These are phyloP conservation scores for Zhengitettix transpicula DNA, from an alignment of 2,888 invertebrate genomes.

Conservation along the genomic window DNA sequence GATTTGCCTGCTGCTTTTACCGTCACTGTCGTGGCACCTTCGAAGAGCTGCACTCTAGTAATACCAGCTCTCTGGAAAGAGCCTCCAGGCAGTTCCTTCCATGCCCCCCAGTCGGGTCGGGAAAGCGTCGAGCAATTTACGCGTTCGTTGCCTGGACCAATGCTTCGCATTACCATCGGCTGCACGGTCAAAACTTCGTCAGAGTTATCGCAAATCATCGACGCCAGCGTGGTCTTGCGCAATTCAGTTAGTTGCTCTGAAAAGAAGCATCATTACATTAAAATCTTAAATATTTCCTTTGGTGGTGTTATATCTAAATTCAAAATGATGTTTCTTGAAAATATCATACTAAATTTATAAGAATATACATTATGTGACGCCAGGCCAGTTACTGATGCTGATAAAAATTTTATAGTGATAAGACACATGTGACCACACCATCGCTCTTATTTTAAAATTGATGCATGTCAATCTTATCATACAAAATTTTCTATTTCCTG, in stretches of 20 bases:
- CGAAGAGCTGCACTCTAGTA: not conserved
- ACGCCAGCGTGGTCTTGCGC: slow-evolving; percentile 53
- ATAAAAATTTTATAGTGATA: too few relatives aligned
- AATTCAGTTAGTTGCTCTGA: slow-evolving; percentile 65
- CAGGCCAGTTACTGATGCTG: too few relatives aligned
- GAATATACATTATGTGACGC: too few relatives aligned
- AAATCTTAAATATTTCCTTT: too few relatives aligned
- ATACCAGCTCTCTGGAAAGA: not conserved
- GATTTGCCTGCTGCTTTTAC: not conserved
- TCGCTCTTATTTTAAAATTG: too few relatives aligned
- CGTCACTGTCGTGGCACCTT: not conserved
- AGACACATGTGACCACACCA: too few relatives aligned
- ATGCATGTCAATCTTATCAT: too few relatives aligned
- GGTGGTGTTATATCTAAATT: too few relatives aligned
- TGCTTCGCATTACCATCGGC: slow-evolving; percentile 49
- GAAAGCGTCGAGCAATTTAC: slow-evolving; percentile 44
- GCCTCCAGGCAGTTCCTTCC: slow-evolving; percentile 28
- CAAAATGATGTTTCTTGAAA: too few relatives aligned
- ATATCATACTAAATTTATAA: too few relatives aligned
- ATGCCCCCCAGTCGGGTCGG: slow-evolving; percentile 36
- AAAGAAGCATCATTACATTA: slow-evolving; percentile 12
- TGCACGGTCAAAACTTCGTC: slow-evolving; percentile 46
- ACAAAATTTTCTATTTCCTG: too few relatives aligned
- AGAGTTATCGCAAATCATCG: slow-evolving; percentile 62
- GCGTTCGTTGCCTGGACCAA: slow-evolving; percentile 36